Evolutionary conservation across 2,888 invertebrate genomes (phyloP).

Genomic region (Cheilosia variabilis): DNA sequence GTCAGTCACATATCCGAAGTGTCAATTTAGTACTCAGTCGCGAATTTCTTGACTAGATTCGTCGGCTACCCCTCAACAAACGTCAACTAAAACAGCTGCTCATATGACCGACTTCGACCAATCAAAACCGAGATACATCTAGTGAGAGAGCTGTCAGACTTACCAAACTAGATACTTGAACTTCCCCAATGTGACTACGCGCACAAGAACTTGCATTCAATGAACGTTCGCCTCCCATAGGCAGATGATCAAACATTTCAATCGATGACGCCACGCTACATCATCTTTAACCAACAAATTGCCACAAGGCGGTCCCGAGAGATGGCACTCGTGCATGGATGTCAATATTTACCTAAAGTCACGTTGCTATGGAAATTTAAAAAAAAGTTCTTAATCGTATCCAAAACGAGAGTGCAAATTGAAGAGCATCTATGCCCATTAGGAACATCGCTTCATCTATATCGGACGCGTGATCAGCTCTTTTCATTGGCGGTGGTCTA

Average conservation of each 20-base stretch:
- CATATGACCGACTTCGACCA: too few species aligned
- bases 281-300: not conserved
- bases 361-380: not conserved
- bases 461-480: not conserved
- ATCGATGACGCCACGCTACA: not conserved
- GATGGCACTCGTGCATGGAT: not conserved
- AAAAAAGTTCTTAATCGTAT: not conserved
- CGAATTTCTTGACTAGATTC: too few species aligned
- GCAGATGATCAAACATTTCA: not conserved
- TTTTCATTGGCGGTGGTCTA: not conserved
- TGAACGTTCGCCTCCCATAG: too few species aligned
- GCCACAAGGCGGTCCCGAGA: not conserved
- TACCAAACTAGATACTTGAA: too few species aligned
- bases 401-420: conserved; percentile 1
- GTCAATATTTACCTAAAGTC: conserved; percentile 3
- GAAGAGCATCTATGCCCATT: not conserved
- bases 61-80: too few species aligned
- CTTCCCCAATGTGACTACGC: too few species aligned
- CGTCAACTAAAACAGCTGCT: too few species aligned
- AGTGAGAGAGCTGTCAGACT: too few species aligned
- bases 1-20: too few species aligned
- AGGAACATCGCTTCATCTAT: conserved; percentile 4
- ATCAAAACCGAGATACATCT: too few species aligned
- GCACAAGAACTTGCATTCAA: too few species aligned
- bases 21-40: too few species aligned